These are phyloP conservation scores for Hepsetus odoe DNA, from an alignment of 2,113 vertebrate genomes.

Conservation along the genomic window DNA sequence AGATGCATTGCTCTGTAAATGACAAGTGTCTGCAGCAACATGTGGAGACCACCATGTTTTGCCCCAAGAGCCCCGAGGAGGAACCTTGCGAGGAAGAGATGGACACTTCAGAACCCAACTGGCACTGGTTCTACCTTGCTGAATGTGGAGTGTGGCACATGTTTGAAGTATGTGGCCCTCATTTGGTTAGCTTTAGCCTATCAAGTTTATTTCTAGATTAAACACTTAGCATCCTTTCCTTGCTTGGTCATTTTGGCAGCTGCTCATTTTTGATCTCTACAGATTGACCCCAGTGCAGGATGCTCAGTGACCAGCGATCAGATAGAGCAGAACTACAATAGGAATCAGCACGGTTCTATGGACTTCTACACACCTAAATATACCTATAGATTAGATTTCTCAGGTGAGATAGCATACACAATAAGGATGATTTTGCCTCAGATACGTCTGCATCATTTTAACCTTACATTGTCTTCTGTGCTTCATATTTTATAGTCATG, in stretches of 20 bases:
- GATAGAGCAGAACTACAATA: slow-evolving; percentile 89
- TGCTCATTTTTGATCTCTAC: slow-evolving; percentile 57
- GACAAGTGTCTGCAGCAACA: slow-evolving; percentile 60
- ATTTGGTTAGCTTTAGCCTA: neutral
- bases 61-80: slow-evolving; percentile 71
- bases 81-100: slow-evolving; percentile 83
- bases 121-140: slow-evolving; percentile 96
- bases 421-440: neutral
- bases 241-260: neutral
- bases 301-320: slow-evolving; percentile 93
- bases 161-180: slow-evolving; percentile 84
- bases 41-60: slow-evolving; percentile 64
- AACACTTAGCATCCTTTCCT: neutral
- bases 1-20: slow-evolving; percentile 36
- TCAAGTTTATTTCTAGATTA: neutral
- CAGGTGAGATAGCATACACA: slow-evolving; percentile 71
- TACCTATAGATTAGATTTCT: slow-evolving; percentile 91
- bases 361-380: slow-evolving; percentile 93
- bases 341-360: slow-evolving; percentile 85
- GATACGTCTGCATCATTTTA: neutral
- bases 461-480: neutral
- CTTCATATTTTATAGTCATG: slow-evolving; percentile 70
- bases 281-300: slow-evolving; percentile 87
- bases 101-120: slow-evolving; percentile 92
- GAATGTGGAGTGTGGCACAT: slow-evolving; percentile 98